phyloP scores from a whole-genome alignment of 2,888 invertebrate species.

The Portevinia maculata region DNA sequence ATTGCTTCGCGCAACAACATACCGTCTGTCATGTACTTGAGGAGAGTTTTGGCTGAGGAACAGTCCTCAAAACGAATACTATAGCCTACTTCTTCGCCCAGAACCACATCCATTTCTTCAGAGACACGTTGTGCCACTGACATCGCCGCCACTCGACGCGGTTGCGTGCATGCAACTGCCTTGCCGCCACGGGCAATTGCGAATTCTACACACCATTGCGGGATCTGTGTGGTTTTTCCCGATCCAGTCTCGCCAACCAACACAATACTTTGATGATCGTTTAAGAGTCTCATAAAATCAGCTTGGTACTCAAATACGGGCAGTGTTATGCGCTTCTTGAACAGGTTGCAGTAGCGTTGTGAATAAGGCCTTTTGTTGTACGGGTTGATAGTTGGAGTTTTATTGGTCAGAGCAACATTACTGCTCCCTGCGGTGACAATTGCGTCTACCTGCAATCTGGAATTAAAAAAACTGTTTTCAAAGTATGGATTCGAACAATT shows the following conservation, averaged over 20 bases:
- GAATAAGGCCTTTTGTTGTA: constrained; percentile 93
- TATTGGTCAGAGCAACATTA: constrained; percentile 81
- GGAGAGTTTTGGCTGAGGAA: constrained; percentile 94
- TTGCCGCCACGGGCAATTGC: constrained; percentile 87
- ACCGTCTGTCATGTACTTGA: constrained; percentile 99
- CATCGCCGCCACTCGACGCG: constrained; percentile 99
- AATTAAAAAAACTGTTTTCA: constrained; percentile 26
- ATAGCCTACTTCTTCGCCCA: constrained; percentile 96
- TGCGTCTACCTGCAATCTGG: constrained; percentile 27
- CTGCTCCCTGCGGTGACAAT: constrained; percentile 35
- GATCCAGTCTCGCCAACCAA: constrained; percentile 99
- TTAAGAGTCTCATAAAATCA: constrained; percentile 97
- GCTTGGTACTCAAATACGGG: constrained; percentile 99
- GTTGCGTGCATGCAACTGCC: constrained; percentile 98
- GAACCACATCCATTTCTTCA: constrained; percentile 99
- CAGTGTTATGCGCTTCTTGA: constrained; percentile 93
- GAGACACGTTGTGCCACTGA: constrained; percentile 99
- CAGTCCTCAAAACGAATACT: constrained; percentile 99
- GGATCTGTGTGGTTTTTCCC: constrained; percentile 99
- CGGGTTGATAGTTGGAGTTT: constrained; percentile 87
- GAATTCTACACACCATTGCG: constrained; percentile 96
- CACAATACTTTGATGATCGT: constrained; percentile 96
- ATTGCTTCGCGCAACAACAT: constrained; percentile 99
- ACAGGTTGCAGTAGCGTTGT: constrained; percentile 93
- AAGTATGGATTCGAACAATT: too few relatives aligned